Evolutionary conservation across 2,888 invertebrate genomes (phyloP).

Genomic region (Drosophila hamatofila): DNA sequence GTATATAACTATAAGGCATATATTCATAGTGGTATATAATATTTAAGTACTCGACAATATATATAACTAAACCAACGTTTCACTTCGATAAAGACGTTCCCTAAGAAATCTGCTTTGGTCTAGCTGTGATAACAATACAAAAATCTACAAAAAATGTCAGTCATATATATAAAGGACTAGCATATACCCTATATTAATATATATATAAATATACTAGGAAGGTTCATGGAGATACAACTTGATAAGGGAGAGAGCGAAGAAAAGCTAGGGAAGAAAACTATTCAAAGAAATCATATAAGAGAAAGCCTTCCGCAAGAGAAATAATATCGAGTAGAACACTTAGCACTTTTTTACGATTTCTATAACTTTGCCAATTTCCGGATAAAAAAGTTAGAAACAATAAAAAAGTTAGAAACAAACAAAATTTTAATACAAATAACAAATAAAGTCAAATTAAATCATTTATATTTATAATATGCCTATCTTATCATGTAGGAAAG

Average conservation of each 20-base stretch:
- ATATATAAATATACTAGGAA: too few species aligned
- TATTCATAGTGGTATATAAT: background rate
- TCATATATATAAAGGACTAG: too few species aligned
- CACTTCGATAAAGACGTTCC: background rate
- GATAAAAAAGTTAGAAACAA: background rate
- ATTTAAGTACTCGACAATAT: too few species aligned
- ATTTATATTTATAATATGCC: slow-evolving; percentile 4
- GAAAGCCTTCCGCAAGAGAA: too few species aligned
- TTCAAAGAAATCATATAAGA: background rate
- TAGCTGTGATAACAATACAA: too few species aligned
- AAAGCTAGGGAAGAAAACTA: background rate
- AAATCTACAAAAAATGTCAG: too few species aligned
- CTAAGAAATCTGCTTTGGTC: background rate
- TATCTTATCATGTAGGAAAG: slow-evolving; percentile 1
- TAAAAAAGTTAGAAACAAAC: background rate
- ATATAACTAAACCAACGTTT: too few species aligned
- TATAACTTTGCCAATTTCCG: background rate
- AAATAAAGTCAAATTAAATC: background rate
- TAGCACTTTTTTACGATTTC: background rate
- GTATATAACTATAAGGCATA: background rate
- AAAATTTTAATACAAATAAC: background rate
- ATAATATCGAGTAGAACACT: background rate
- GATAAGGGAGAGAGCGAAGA: too few species aligned
- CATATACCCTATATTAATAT: too few species aligned
- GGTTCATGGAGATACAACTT: too few species aligned